Evolutionary conservation across 2,888 invertebrate genomes (phyloP), one percentile per base, ranked within the genome.

Genomic region (Sminthurides aquaticus): DNA sequence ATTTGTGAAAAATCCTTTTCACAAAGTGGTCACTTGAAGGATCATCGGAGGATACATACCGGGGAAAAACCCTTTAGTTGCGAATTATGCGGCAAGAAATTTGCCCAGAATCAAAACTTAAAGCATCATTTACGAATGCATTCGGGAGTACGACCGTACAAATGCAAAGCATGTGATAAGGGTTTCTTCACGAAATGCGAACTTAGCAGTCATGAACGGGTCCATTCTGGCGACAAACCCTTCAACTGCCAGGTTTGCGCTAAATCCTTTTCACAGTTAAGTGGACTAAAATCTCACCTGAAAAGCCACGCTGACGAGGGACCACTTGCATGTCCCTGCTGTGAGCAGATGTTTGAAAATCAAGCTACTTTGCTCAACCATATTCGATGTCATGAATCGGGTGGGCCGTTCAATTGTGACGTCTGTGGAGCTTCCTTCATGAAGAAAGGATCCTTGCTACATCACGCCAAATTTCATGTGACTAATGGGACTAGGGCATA

Each of bases 61-160:
- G 64, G 69, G 1, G 69, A 69, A 27, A 64, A 67, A 52, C 66
- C 64, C 2, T 67, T 67, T 27, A 55, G 29, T 0, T 66, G 67
- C 20, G 52, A 57, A 2, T 58, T 61, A 54, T 70, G 69, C 48
- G 69, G 64, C 11, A 64, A 65, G 52, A 60, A 58, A 26, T 70
- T 70, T 61, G 66, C 68, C 5, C 69, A 70, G 56, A 67, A 68
- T 57, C 66, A 66, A 24, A 67, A 67, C 29, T 64, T 69, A 29
- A 67, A 63, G 18, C 69, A 67, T 54, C 69, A 69, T 49, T 63
- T 67, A 49, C 57, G 67, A 58, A 65, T 60, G 28, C 56, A 63
- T 25, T 48, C 43, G 22, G 60, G 48, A 1, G 27, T 54, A 2
- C 25, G 22, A 55, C 57, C 54, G 11, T 55, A n/a, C 11, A 27